A percentile compares a stretch with the other conserved stretches of the same genome.
Conservation (phyloP, 2,888 invertebrate genomes). For the Amiota communis region DNA sequence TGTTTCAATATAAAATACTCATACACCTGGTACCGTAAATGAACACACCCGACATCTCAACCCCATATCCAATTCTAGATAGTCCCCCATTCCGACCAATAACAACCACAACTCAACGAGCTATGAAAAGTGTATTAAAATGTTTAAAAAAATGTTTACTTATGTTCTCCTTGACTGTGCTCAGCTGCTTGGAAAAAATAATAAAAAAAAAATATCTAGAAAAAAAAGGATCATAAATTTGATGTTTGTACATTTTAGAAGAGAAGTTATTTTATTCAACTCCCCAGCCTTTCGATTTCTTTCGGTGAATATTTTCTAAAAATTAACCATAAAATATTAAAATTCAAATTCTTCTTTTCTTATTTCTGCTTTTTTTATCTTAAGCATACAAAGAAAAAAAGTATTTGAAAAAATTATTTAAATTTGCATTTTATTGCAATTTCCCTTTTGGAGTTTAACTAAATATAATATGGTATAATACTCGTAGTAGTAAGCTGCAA, state of each 20-base stretch:
- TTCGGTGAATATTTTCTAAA: slow-evolving; percentile 41
- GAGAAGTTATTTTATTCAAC: slow-evolving; percentile 17
- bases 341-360: slow-evolving; percentile 44
- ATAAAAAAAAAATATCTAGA: slow-evolving; percentile 37
- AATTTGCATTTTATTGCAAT: slow-evolving; percentile 67
- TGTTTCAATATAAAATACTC: slow-evolving; percentile 4
- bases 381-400: not conserved
- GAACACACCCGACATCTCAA: not conserved
- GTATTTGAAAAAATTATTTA: slow-evolving; percentile 42
- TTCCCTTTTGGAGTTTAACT: slow-evolving; percentile 46
- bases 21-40: slow-evolving; percentile 46
- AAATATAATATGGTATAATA: too few species aligned
- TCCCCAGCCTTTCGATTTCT: slow-evolving; percentile 34
- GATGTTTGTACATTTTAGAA: slow-evolving; percentile 21
- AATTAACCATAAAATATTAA: slow-evolving; percentile 63
- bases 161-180: slow-evolving; percentile 51
- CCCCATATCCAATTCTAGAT: too few species aligned
- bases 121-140: slow-evolving; percentile 61
- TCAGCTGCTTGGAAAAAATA: slow-evolving; percentile 62
- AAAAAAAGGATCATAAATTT: slow-evolving; percentile 38
- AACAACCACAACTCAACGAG: slow-evolving; percentile 3
- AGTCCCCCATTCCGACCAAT: too few species aligned
- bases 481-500: too few species aligned
- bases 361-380: slow-evolving; percentile 14
- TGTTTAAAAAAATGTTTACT: slow-evolving; percentile 54